Percentiles rank a stretch among this genome's conserved stretches.
phyloP scores from a whole-genome alignment of 1,140 invertebrate species.

The Eubasilissa regina region DNA sequence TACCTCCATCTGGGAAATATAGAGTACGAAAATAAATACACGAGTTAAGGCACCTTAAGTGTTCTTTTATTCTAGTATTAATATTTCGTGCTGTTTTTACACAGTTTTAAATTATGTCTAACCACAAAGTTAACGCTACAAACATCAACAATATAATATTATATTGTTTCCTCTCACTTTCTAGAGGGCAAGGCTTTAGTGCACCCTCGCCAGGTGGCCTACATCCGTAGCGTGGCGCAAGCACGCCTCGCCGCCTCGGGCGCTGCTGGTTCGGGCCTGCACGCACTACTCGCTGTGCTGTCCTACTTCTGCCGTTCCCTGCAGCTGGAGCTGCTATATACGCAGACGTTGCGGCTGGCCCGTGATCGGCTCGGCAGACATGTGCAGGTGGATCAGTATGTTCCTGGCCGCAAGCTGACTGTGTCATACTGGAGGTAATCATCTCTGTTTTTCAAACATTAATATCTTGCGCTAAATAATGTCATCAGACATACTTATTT shows the following conservation, averaged over 20 bases:
- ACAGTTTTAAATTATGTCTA: too few species aligned
- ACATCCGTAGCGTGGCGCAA: slow-evolving; percentile 93
- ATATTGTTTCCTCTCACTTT: neutral
- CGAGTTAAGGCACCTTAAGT: too few species aligned
- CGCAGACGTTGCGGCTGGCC: slow-evolving; percentile 91
- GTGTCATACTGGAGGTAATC: slow-evolving; percentile 94
- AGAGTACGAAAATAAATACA: too few species aligned
- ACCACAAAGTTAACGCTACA: too few species aligned
- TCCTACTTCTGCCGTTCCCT: slow-evolving; percentile 96
- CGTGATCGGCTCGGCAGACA: slow-evolving; percentile 91
- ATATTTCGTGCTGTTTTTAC: too few species aligned
- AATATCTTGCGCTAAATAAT: too few species aligned
- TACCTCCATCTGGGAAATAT: too few species aligned
- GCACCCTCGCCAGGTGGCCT: slow-evolving; percentile 92
- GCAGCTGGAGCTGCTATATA: slow-evolving; percentile 95
- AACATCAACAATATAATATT: neutral
- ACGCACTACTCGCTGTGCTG: slow-evolving; percentile 84
- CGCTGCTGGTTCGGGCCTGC: slow-evolving; percentile 88
- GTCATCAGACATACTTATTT: too few species aligned
- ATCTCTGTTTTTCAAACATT: neutral
- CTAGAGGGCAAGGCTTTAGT: slow-evolving; percentile 94
- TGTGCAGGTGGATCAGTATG: slow-evolving; percentile 94
- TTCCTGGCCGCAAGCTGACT: slow-evolving; percentile 88
- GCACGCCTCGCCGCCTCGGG: slow-evolving; percentile 84
- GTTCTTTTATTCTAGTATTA: too few species aligned